Conservation (phyloP, 2,888 invertebrate species). For the Furcula furcula region DNA sequence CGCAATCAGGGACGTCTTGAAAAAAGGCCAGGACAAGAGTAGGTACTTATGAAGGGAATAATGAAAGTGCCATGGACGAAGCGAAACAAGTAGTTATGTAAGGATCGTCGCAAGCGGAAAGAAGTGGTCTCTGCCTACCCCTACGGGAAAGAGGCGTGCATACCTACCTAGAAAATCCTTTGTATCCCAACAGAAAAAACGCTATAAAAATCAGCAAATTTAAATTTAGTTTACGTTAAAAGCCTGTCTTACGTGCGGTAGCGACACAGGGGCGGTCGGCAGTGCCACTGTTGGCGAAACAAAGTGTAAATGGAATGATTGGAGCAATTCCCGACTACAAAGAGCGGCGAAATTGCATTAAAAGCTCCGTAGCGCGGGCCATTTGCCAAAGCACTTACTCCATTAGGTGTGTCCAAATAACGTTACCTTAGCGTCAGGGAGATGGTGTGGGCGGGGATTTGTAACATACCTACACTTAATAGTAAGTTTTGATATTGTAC, state of each 20-base stretch:
- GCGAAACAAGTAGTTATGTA: too few relatives aligned
- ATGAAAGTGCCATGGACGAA: too few relatives aligned
- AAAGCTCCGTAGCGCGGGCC: slow-evolving; percentile 77
- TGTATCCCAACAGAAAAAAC: not conserved
- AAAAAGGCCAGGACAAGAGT: too few relatives aligned
- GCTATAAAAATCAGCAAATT: slow-evolving; percentile 31
- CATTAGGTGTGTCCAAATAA: slow-evolving; percentile 76
- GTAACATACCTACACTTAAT: too few relatives aligned
- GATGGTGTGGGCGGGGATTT: slow-evolving; percentile 16
- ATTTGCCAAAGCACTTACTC: slow-evolving; percentile 79
- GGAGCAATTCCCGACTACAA: slow-evolving; percentile 78
- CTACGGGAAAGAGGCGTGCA: too few relatives aligned
- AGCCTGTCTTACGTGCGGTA: slow-evolving; percentile 50
- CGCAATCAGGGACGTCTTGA: too few relatives aligned
- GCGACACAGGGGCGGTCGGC: slow-evolving; percentile 28
- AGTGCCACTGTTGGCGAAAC: slow-evolving; percentile 74
- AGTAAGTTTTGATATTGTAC: too few relatives aligned
- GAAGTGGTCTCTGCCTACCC: too few relatives aligned
- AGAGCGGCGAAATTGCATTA: slow-evolving; percentile 79
- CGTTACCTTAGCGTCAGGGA: slow-evolving; percentile 64
- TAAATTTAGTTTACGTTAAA: slow-evolving; percentile 64
- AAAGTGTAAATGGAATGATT: slow-evolving; percentile 83
- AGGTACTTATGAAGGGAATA: too few relatives aligned
- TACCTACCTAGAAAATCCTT: slow-evolving; percentile 2
- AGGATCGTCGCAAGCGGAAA: too few relatives aligned